Percentiles rank a stretch among this genome's conserved stretches.
Conservation (phyloP, 2,113 vertebrate species). For the Hiodon tergisus region DNA sequence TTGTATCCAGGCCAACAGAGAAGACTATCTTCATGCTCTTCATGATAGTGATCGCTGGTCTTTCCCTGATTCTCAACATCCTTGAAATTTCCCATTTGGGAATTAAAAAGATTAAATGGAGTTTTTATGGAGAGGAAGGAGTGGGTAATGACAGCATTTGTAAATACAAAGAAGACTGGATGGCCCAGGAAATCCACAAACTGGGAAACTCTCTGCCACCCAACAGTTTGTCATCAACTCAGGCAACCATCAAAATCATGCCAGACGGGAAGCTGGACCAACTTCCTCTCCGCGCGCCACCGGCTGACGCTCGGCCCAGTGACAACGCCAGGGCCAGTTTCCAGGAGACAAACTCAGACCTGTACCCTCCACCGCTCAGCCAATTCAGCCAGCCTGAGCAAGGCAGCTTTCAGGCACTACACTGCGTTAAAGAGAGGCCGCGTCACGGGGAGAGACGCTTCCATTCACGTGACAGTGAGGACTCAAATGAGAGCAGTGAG, state of each 20-base stretch:
- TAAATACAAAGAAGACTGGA: slow-evolving; percentile 62
- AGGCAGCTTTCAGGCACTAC: slow-evolving; percentile 44
- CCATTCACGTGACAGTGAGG: slow-evolving; percentile 42
- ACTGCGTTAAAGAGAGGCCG: slow-evolving; percentile 26
- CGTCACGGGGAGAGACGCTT: slow-evolving; percentile 30
- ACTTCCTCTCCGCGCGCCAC: slow-evolving; percentile 42
- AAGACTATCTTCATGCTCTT: slow-evolving; percentile 95
- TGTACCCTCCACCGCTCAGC: slow-evolving; percentile 39
- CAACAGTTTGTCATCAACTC: slow-evolving; percentile 53
- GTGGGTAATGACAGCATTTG: slow-evolving; percentile 60
- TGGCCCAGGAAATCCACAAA: slow-evolving; percentile 54
- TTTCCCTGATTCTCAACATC: slow-evolving; percentile 84
- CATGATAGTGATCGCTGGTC: slow-evolving; percentile 80
- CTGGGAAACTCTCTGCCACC: slow-evolving; percentile 56
- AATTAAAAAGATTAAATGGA: slow-evolving; percentile 74
- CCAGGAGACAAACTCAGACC: slow-evolving; percentile 40
- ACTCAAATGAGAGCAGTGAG: slow-evolving; percentile 30
- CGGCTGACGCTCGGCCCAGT: slow-evolving; percentile 45
- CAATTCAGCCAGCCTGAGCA: slow-evolving; percentile 43
- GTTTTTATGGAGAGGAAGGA: slow-evolving; percentile 53
- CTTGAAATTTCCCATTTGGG: slow-evolving; percentile 87
- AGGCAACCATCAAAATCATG: slow-evolving; percentile 56
- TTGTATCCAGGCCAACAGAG: slow-evolving; percentile 90
- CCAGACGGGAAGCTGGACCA: slow-evolving; percentile 52
- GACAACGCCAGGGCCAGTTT: slow-evolving; percentile 46